These are phyloP conservation scores for Nibea albiflora DNA, from an alignment of 2,113 vertebrate species.

Conservation along the genomic window DNA sequence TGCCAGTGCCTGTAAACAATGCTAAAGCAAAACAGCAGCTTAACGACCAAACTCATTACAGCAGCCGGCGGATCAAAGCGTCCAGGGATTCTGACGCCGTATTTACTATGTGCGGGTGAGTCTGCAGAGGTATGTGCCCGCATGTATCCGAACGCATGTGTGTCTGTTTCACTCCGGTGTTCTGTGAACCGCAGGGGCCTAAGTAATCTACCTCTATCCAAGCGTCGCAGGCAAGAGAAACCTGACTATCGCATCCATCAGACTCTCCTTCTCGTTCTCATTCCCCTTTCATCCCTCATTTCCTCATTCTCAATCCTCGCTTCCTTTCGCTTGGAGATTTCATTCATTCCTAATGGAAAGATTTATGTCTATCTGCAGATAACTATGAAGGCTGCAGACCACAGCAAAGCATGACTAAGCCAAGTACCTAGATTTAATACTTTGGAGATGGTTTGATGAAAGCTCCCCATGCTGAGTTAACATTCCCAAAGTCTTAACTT, in stretches of 20 bases:
- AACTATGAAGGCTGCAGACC: constrained; percentile 18
- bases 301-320: constrained; percentile 49
- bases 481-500: constrained; percentile 42
- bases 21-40: constrained; percentile 77
- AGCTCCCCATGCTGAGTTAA: constrained; percentile 29
- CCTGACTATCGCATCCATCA: constrained; percentile 57
- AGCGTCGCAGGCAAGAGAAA: constrained; percentile 47
- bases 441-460: constrained; percentile 2
- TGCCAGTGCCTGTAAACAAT: constrained; percentile 74
- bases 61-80: constrained; percentile 65
- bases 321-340: constrained; percentile 39
- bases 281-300: constrained; percentile 61
- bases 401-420: constrained; percentile 28
- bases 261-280: constrained; percentile 27
- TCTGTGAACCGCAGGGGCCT: constrained; percentile 53
- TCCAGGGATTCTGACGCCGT: constrained; percentile 47
- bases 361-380: constrained; percentile 28
- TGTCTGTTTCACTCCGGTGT: constrained; percentile 38
- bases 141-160: neutral
- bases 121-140: constrained; percentile 18
- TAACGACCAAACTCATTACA: constrained; percentile 79
- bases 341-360: constrained; percentile 37
- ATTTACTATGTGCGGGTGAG: constrained; percentile 27
- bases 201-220: constrained; percentile 67
- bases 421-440: constrained; percentile 28